Conservation (phyloP, 2,113 vertebrate species). For the Panurus biarmicus region DNA sequence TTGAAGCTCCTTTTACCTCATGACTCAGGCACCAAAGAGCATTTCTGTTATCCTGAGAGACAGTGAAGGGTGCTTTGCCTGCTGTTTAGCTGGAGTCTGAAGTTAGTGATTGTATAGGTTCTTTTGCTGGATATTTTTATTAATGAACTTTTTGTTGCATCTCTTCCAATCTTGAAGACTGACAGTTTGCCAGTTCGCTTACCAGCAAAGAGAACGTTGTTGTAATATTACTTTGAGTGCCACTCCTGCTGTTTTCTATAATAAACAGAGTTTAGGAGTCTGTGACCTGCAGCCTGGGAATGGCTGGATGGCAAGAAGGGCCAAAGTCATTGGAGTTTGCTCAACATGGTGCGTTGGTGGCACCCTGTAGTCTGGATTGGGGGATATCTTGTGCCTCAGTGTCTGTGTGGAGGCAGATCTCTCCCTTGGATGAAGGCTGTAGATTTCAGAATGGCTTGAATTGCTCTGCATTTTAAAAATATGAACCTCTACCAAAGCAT, state of each 20-base stretch:
- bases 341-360: rapidly evolving
- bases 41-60: neutral
- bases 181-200: neutral
- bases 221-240: neutral
- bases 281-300: neutral
- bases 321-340: neutral
- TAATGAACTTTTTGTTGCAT: neutral
- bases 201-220: neutral
- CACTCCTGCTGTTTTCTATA: neutral
- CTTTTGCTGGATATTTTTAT: neutral
- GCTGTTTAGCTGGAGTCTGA: neutral
- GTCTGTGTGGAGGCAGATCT: neutral
- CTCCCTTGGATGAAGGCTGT: neutral
- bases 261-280: neutral
- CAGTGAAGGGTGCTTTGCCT: neutral
- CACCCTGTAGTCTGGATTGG: neutral
- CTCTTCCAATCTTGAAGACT: neutral
- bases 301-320: neutral
- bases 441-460: neutral
- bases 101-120: neutral
- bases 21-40: neutral
- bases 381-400: neutral
- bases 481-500: neutral
- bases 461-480: neutral
- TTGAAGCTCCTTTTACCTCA: neutral